phyloP scores from a whole-genome alignment of 2,797 vertebrate species.

The Dermochelys coriacea region DNA sequence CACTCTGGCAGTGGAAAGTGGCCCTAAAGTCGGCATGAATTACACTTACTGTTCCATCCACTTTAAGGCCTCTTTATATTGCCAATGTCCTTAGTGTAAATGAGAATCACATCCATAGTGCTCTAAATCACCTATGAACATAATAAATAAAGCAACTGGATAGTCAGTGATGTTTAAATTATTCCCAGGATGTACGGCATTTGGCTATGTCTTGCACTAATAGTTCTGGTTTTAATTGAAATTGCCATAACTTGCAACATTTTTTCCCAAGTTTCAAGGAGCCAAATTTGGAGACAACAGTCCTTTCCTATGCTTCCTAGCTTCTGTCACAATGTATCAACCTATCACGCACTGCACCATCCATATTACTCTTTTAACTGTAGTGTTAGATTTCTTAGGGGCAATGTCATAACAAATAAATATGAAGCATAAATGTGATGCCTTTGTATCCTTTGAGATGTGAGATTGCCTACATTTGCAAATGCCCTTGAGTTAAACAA shows the following conservation, averaged over 20 bases:
- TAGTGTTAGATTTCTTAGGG: constrained; percentile 70
- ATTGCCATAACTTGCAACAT: constrained; percentile 40
- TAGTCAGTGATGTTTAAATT: constrained; percentile 37
- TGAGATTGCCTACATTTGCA: constrained; percentile 61
- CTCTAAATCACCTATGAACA: constrained; percentile 4
- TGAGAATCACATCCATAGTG: background rate
- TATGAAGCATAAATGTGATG: constrained; percentile 60
- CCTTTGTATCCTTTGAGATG: constrained; percentile 66
- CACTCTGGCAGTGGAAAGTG: background rate
- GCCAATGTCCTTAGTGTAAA: background rate
- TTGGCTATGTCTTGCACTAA: constrained; percentile 59
- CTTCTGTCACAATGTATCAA: constrained; percentile 69
- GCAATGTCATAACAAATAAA: constrained; percentile 75
- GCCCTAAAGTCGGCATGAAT: fast-evolving
- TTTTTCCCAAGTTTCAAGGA: constrained; percentile 48
- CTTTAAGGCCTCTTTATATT: background rate
- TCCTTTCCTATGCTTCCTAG: constrained; percentile 55
- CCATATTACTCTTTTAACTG: constrained; percentile 55
- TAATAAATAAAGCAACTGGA: constrained; percentile 4
- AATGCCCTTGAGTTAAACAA: constrained; percentile 64
- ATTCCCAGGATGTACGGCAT: constrained; percentile 43
- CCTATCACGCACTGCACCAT: constrained; percentile 32
- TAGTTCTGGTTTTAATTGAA: constrained; percentile 62
- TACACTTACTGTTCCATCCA: background rate
- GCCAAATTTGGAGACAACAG: constrained; percentile 54